Conservation (phyloP, 2,888 invertebrate genomes). For the Xiphydria camelus region DNA sequence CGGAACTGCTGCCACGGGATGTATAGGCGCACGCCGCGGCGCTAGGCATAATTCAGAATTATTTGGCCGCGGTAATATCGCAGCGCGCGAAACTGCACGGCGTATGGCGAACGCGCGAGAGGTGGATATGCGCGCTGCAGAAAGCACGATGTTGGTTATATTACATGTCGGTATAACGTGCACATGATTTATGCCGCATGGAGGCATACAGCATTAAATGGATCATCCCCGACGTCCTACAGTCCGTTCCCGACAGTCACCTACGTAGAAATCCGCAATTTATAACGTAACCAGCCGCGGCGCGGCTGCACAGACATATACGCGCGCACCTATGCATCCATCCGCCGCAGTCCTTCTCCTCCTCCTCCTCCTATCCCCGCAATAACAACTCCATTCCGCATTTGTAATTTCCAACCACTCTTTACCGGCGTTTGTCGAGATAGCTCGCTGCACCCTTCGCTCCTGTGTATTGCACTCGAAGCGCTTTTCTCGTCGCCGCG, state of each 20-base stretch:
- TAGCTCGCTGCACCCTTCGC: too few species aligned
- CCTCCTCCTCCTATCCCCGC: constrained; percentile 8
- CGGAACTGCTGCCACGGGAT: too few species aligned
- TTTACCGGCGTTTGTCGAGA: constrained; percentile 14
- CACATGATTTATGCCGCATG: constrained; percentile 38
- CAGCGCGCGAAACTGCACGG: too few species aligned
- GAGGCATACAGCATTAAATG: constrained; percentile 38
- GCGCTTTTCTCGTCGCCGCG: too few species aligned
- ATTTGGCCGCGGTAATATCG: too few species aligned
- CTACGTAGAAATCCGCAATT: constrained; percentile 42
- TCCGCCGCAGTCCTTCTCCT: constrained; percentile 3
- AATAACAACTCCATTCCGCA: constrained; percentile 15
- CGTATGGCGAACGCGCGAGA: too few species aligned
- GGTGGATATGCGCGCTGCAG: constrained; percentile 10
- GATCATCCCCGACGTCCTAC: constrained; percentile 37
- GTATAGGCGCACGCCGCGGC: too few species aligned
- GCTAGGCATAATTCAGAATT: too few species aligned
- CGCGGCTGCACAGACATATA: constrained; percentile 20
- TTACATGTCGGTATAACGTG: constrained; percentile 41
- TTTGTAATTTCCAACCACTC: constrained; percentile 16
- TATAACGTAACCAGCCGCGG: constrained; percentile 33
- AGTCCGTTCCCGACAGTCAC: constrained; percentile 30
- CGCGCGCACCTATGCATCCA: constrained; percentile 10
- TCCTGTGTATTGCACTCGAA: too few species aligned
- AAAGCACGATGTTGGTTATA: constrained; percentile 39